These are phyloP conservation scores for Octodonta nipae DNA, from an alignment of 2,888 invertebrate genomes.

Conservation along the genomic window DNA sequence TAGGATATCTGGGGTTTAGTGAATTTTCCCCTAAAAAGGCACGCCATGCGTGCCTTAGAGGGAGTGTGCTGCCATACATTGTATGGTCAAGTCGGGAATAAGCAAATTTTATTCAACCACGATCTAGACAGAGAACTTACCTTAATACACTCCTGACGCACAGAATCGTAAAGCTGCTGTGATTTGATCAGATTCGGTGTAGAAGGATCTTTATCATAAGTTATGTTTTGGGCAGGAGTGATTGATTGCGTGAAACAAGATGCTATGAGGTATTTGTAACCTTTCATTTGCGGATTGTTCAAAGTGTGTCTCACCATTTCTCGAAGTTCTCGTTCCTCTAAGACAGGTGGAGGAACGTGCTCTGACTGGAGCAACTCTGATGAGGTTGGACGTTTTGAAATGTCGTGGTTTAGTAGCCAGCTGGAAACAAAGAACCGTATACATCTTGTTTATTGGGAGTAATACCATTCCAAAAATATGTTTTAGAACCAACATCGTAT, in stretches of 20 bases:
- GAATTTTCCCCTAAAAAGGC: too few relatives aligned
- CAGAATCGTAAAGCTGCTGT: constrained; percentile 35
- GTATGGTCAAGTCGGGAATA: neutral
- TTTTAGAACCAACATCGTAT: too few relatives aligned
- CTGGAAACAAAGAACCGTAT: too few relatives aligned
- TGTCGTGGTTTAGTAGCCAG: constrained; percentile 77
- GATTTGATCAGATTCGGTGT: constrained; percentile 32
- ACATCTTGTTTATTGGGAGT: too few relatives aligned
- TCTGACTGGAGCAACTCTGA: constrained; percentile 70
- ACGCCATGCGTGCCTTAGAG: too few relatives aligned
- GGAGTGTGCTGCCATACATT: too few relatives aligned
- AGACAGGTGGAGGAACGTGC: constrained; percentile 67
- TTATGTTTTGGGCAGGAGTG: constrained; percentile 54
- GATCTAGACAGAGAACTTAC: neutral
- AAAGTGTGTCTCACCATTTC: constrained; percentile 72
- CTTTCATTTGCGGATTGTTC: constrained; percentile 64
- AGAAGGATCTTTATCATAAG: constrained; percentile 57
- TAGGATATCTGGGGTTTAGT: too few relatives aligned
- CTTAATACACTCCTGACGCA: constrained; percentile 25
- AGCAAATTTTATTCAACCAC: neutral
- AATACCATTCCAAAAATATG: too few relatives aligned
- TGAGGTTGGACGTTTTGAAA: constrained; percentile 69
- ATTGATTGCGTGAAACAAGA: constrained; percentile 43
- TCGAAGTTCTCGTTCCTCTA: constrained; percentile 75
- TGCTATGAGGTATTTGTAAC: constrained; percentile 56